These are phyloP conservation scores for Mirza zaza DNA, from an alignment of 2,113 vertebrate genomes.

Conservation along the genomic window DNA sequence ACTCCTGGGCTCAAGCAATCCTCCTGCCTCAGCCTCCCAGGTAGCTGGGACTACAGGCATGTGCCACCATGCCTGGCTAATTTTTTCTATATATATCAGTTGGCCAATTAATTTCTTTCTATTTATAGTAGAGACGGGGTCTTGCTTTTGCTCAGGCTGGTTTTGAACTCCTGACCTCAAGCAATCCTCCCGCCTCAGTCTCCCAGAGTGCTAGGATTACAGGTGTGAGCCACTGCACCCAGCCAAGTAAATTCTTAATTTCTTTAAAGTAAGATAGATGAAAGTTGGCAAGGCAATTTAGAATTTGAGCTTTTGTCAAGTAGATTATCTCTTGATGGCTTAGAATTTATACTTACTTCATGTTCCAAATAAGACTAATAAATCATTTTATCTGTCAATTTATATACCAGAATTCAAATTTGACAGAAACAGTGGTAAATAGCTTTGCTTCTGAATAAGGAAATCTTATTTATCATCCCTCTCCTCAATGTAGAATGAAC, in stretches of 20 bases:
- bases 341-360: not conserved
- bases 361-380: not conserved
- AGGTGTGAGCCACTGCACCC: too few relatives aligned
- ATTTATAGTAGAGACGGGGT: too few relatives aligned
- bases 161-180: too few relatives aligned
- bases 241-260: not conserved
- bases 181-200: too few relatives aligned
- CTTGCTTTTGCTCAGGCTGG: too few relatives aligned
- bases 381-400: not conserved
- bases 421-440: not conserved
- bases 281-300: not conserved
- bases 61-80: too few relatives aligned
- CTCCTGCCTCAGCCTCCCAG: too few relatives aligned
- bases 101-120: too few relatives aligned
- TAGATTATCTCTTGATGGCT: not conserved
- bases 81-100: too few relatives aligned
- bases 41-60: too few relatives aligned
- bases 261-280: not conserved
- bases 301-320: not conserved
- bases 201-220: too few relatives aligned
- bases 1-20: too few relatives aligned
- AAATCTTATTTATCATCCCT: not conserved
- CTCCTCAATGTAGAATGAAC: constrained; percentile 86
- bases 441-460: not conserved
- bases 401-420: not conserved